Evolutionary conservation across 2,797 vertebrate species (phyloP).

Genomic region (Hirundo rustica): DNA sequence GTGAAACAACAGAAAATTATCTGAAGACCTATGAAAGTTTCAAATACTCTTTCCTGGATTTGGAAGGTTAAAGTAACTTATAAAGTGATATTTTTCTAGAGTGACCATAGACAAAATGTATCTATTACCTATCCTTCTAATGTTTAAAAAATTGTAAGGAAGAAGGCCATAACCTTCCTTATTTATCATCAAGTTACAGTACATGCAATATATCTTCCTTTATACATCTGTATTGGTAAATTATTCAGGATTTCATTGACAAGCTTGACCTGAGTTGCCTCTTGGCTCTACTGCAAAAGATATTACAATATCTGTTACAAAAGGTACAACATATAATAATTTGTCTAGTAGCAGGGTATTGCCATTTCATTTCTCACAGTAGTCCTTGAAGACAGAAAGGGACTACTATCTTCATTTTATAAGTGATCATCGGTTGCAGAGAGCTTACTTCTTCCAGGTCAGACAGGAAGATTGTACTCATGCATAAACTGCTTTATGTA

Average conservation of each 20-base stretch:
- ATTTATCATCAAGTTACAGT: background rate
- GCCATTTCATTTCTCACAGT: background rate
- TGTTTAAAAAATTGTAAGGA: background rate
- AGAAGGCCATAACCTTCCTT: background rate
- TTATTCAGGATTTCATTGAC: background rate
- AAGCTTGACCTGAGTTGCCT: background rate
- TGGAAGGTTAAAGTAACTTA: background rate
- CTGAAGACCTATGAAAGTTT: background rate
- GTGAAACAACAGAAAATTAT: background rate
- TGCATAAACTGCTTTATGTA: background rate
- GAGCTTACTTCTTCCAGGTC: background rate
- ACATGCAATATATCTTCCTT: background rate
- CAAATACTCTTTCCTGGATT: background rate
- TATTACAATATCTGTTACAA: background rate
- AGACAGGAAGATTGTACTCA: background rate
- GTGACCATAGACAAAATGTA: background rate
- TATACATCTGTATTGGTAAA: background rate
- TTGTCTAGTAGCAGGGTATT: background rate
- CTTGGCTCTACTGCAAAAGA: background rate
- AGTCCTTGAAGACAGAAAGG: background rate
- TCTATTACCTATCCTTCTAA: background rate
- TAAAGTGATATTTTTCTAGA: background rate
- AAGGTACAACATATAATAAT: background rate
- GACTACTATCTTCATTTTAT: background rate
- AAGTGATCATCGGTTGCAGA: background rate